Conservation (phyloP, 2,113 vertebrate genomes). For the Telmatochromis bifrenatus region DNA sequence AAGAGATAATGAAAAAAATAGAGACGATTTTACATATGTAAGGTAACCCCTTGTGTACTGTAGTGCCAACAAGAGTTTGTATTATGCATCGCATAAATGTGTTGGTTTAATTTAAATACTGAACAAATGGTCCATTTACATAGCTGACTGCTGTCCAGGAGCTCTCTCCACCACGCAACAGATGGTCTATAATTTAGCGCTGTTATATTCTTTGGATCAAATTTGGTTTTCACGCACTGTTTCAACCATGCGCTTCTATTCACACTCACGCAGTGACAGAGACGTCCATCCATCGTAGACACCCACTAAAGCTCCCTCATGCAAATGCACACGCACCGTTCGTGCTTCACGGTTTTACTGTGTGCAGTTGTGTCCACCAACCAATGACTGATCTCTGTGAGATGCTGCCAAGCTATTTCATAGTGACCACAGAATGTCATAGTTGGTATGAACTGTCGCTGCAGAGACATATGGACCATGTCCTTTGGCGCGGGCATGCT, state of each 20-base stretch:
- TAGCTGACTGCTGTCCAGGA: slow-evolving; percentile 49
- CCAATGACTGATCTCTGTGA: slow-evolving; percentile 38
- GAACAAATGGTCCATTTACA: slow-evolving; percentile 52
- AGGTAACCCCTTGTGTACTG: slow-evolving; percentile 15
- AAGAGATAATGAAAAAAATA: neutral
- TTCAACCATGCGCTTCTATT: neutral
- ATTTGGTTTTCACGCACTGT: slow-evolving; percentile 18
- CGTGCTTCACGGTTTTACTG: slow-evolving; percentile 5
- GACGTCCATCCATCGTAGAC: neutral
- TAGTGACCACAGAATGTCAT: slow-evolving; percentile 44
- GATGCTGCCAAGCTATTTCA: slow-evolving; percentile 50
- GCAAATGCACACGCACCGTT: neutral
- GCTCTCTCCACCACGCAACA: slow-evolving; percentile 39
- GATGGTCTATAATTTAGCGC: slow-evolving; percentile 47
- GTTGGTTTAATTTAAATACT: slow-evolving; percentile 29
- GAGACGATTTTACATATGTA: slow-evolving; percentile 5
- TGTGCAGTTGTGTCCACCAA: slow-evolving; percentile 33
- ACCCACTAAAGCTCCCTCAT: neutral
- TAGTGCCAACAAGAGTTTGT: neutral
- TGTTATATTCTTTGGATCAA: slow-evolving; percentile 42
- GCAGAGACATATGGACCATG: slow-evolving; percentile 45
- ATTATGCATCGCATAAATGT: slow-evolving; percentile 13
- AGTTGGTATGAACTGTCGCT: slow-evolving; percentile 25
- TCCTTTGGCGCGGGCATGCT: slow-evolving; percentile 21
- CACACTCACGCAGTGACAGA: neutral